phyloP scores from a whole-genome alignment of 2,113 vertebrate species.

The Rhombomys opimus region DNA sequence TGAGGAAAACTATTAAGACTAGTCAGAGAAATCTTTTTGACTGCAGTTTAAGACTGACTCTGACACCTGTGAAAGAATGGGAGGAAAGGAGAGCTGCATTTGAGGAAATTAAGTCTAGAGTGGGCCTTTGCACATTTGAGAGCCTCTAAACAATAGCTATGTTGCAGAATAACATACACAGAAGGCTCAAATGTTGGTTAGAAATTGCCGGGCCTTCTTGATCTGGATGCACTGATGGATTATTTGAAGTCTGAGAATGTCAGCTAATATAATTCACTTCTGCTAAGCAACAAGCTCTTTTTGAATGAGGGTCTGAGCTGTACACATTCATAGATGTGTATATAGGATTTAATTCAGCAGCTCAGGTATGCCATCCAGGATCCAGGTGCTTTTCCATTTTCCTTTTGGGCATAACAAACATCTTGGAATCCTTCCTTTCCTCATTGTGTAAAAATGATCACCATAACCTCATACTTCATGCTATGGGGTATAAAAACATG shows the following conservation, averaged over 20 bases:
- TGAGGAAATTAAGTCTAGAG: not conserved
- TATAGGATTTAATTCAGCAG: not conserved
- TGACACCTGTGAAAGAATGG: not conserved
- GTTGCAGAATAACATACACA: not conserved
- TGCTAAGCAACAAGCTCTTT: not conserved
- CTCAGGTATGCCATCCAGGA: not conserved
- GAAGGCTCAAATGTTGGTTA: not conserved
- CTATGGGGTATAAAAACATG: not conserved
- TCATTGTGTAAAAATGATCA: not conserved
- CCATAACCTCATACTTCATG: not conserved
- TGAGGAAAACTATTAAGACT: not conserved
- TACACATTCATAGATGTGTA: not conserved
- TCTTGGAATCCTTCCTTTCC: not conserved
- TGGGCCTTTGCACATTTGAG: not conserved
- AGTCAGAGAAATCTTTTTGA: not conserved
- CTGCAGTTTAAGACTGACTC: not conserved
- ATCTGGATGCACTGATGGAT: not conserved
- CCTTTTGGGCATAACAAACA: not conserved
- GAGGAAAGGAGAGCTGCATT: not conserved
- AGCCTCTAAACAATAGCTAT: not conserved
- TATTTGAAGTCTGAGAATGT: not conserved
- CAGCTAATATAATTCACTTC: not conserved
- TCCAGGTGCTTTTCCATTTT: not conserved
- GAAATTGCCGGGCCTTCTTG: not conserved
- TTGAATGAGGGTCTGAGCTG: not conserved